Percentiles rank a stretch among this genome's conserved stretches.
These are phyloP conservation scores for Theropithecus gelada DNA, from an alignment of 2,113 vertebrate species.

Conservation along the genomic window DNA sequence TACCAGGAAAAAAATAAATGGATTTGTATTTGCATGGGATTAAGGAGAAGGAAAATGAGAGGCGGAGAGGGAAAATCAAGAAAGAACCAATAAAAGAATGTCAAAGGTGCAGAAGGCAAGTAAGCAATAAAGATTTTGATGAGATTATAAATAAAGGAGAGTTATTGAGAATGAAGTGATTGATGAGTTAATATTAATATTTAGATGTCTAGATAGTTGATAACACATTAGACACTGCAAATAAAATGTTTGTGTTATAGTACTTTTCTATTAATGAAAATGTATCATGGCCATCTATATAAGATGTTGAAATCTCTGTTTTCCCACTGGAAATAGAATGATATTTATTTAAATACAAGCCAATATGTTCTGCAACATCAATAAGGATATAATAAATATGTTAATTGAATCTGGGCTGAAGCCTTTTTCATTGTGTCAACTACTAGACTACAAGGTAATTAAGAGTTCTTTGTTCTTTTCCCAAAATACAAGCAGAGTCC, in stretches of 20 bases:
- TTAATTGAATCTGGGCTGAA: not conserved
- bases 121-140: not conserved
- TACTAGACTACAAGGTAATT: not conserved
- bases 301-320: not conserved
- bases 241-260: not conserved
- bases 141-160: not conserved
- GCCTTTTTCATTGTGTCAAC: not conserved
- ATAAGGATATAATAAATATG: not conserved
- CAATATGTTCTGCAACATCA: not conserved
- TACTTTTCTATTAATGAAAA: not conserved
- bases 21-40: not conserved
- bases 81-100: not conserved
- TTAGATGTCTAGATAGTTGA: not conserved
- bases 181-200: not conserved
- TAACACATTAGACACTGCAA: not conserved
- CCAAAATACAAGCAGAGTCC: not conserved
- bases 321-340: not conserved
- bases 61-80: not conserved
- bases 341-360: not conserved
- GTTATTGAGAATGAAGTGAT: not conserved
- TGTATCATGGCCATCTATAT: not conserved
- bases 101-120: not conserved
- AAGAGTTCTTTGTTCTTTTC: conserved; percentile 5
- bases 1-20: not conserved
- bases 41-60: not conserved